Percentiles rank a stretch among this genome's conserved stretches.
phyloP scores from a whole-genome alignment of 2,888 invertebrate genomes.

The Drosophila peninsularis region DNA sequence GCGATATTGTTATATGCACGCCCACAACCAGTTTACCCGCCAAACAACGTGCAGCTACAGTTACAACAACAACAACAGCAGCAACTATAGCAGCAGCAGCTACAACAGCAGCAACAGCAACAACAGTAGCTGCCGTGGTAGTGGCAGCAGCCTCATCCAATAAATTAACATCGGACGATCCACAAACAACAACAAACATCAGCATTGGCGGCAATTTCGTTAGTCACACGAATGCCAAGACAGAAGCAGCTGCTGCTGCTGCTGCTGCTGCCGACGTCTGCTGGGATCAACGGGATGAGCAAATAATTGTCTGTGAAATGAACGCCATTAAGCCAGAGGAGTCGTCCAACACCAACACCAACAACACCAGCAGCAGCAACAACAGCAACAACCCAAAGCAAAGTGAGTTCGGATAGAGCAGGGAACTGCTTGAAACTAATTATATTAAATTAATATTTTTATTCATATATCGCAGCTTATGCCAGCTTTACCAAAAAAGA shows the following conservation, averaged over 20 bases:
- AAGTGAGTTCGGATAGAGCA: conserved; percentile 44
- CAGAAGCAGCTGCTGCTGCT: conserved; percentile 22
- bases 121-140: conserved; percentile 1
- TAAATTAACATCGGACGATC: conserved; percentile 33
- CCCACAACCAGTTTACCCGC: conserved; percentile 68
- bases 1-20: conserved; percentile 66
- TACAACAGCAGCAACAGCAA: conserved; percentile 18
- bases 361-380: neutral
- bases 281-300: conserved; percentile 56
- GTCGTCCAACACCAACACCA: conserved; percentile 23
- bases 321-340: conserved; percentile 65
- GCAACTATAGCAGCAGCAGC: conserved; percentile 27
- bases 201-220: conserved; percentile 32
- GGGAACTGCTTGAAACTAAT: neutral
- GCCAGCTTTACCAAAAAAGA: conserved; percentile 76
- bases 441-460: neutral
- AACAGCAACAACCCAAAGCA: conserved; percentile 57
- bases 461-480: conserved; percentile 42
- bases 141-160: conserved; percentile 8
- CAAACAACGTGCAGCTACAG: conserved; percentile 60
- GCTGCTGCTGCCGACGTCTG: conserved; percentile 16
- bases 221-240: conserved; percentile 45
- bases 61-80: conserved; percentile 30
- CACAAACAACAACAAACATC: conserved; percentile 27
- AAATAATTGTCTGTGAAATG: conserved; percentile 65